Base-by-base conservation (phyloP, 1,140 invertebrate genomes). In the Euschistus heros region DNA sequence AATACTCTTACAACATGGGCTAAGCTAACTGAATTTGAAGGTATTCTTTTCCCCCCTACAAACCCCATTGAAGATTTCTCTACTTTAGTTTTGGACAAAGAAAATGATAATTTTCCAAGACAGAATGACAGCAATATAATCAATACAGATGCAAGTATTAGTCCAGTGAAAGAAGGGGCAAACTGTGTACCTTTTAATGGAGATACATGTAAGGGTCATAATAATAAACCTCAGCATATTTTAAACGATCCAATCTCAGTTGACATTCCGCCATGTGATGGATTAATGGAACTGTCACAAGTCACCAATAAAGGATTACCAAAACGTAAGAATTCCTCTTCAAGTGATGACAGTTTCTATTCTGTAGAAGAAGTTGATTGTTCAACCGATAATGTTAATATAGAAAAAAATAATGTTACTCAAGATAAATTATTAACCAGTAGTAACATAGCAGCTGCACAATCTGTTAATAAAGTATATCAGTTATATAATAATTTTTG, bases 1-100 rank as follows among this genome's bases (percentile, higher is more conserved):
- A 74, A 74, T 57, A 71, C 73, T 33, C 67, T 83, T 1, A 68
- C 72, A 44, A 74, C 75, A 13, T 83, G 82, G 82, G 73, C 74
- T 61, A 54, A 72, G 37, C 67, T 78, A 10, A 75, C 71, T 50
- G 59, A 69, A 18, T 82, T 80, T 69, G 67, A 68, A 17, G 73
- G 73, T 13, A 71, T 72, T 63, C 27, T 74, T 37, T 74, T 73
- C 68, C 76, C 76, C n/a, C 18, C n/a, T 24, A 42, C 6, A n/a
- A 50, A 50, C 6, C 22, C 47, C n/a, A 50, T 50, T 20, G 17
- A 6, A 50, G 47, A 18, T 50, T 18, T 37, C 33, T 10, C 47
- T n/a, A 50, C 10, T 6, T 20, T 50, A 14, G 22, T 50, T 50
- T 50, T 50, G 47, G 47, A 20, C 10, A 22, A 50, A 50, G 22